Conservation (phyloP, 2,888 invertebrate genomes). For the Tetragonisca angustula region DNA sequence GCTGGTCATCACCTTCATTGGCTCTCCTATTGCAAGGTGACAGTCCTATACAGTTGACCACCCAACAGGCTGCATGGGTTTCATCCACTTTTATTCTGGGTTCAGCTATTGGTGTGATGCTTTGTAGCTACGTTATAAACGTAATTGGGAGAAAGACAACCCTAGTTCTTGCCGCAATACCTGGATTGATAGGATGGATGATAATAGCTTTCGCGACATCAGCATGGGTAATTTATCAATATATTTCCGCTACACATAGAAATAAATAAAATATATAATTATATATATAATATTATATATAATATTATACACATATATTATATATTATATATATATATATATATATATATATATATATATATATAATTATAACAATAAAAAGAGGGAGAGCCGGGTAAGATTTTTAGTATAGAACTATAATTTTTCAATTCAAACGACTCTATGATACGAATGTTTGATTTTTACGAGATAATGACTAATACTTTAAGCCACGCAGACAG, state of each 20-base stretch:
- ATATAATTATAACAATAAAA: background rate
- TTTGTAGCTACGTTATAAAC: conserved; percentile 47
- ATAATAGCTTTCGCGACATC: conserved; percentile 61
- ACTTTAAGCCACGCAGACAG: background rate
- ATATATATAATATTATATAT: no score
- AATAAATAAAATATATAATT: no score
- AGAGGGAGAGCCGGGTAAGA: background rate
- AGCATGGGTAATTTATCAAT: conserved; percentile 51
- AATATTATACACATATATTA: no score
- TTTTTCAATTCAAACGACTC: no score
- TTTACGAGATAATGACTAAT: background rate
- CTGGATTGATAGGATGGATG: conserved; percentile 56
- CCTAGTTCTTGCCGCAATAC: conserved; percentile 48
- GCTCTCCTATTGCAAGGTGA: conserved; percentile 28
- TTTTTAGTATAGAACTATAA: background rate
- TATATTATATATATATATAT: no score
- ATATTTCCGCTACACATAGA: background rate
- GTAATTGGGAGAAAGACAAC: conserved; percentile 62
- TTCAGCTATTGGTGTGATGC: conserved; percentile 25
- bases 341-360: no score
- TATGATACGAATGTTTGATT: background rate
- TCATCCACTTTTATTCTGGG: conserved; percentile 51
- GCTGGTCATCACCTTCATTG: conserved; percentile 68
- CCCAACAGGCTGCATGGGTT: conserved; percentile 56
- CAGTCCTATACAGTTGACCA: conserved; percentile 48